Evolutionary conservation across 2,113 vertebrate species (phyloP).

Genomic region (Silurus meridionalis): DNA sequence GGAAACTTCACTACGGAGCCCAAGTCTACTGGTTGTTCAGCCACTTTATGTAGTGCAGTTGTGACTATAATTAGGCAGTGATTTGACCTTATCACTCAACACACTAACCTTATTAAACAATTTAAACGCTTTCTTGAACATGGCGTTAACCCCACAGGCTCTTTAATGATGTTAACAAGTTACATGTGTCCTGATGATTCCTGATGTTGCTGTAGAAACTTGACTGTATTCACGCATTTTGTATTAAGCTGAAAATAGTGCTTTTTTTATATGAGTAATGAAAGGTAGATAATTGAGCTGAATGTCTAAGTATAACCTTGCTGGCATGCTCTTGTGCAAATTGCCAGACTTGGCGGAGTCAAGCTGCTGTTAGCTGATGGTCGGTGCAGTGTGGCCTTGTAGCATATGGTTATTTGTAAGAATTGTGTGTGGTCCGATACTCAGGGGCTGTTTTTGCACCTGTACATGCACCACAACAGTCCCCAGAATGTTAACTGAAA

Average conservation of each 20-base stretch:
- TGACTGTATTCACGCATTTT: constrained; percentile 58
- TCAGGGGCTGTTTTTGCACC: constrained; percentile 52
- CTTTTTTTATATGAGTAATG: neutral
- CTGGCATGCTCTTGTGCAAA: neutral
- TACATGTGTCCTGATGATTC: constrained; percentile 8
- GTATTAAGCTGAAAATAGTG: constrained; percentile 40
- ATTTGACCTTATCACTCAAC: neutral
- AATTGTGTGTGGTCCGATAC: constrained; percentile 30
- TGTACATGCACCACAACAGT: constrained; percentile 50
- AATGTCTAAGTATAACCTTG: constrained; percentile 48
- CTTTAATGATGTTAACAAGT: constrained; percentile 18
- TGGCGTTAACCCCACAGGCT: neutral
- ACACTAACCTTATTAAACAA: constrained; percentile 9
- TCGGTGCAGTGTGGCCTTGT: constrained; percentile 34
- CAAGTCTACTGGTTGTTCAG: neutral
- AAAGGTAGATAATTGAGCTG: neutral
- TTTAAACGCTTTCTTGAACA: neutral
- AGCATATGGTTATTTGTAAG: constrained; percentile 18
- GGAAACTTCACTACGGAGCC: neutral
- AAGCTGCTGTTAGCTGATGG: constrained; percentile 36
- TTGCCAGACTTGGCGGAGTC: constrained; percentile 53
- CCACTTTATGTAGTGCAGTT: neutral
- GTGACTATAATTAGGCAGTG: constrained; percentile 13
- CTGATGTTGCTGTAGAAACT: constrained; percentile 42
- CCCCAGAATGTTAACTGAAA: neutral